These are phyloP conservation scores for Cryptus armator DNA, from an alignment of 2,888 invertebrate species.

Conservation along the genomic window DNA sequence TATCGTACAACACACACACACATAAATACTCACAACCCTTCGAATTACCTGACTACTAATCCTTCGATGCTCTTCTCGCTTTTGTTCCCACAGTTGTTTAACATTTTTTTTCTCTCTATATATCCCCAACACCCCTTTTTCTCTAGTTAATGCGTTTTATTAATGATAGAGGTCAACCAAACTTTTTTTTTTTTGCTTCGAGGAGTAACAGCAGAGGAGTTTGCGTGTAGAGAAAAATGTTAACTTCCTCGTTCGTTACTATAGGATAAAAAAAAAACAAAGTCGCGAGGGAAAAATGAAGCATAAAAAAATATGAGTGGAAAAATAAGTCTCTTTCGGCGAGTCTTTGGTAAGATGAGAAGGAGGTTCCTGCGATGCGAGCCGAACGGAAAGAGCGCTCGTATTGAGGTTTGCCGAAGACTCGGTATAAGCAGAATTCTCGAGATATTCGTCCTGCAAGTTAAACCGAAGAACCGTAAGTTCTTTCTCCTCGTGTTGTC, in stretches of 20 bases:
- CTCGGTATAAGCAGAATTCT: constrained; percentile 25
- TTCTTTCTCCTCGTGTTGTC: constrained; percentile 38
- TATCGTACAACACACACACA: constrained; percentile 13
- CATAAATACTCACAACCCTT: not conserved
- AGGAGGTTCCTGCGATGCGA: constrained; percentile 70
- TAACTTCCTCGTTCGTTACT: not conserved
- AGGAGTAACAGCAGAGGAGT: constrained; percentile 23
- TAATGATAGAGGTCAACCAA: constrained; percentile 38
- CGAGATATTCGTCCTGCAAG: constrained; percentile 9
- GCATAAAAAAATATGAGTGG: constrained; percentile 50
- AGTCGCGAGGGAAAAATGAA: constrained; percentile 43
- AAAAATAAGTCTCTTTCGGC: constrained; percentile 70
- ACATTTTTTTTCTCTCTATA: constrained; percentile 29
- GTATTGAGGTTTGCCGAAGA: constrained; percentile 52
- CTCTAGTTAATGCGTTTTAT: constrained; percentile 14
- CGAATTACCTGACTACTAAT: constrained; percentile 22
- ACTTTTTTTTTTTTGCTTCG: not conserved
- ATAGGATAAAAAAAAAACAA: constrained; percentile 20
- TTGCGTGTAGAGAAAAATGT: constrained; percentile 32
- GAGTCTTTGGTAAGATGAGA: constrained; percentile 81
- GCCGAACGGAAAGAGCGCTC: constrained; percentile 68
- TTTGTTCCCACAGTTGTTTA: constrained; percentile 49
- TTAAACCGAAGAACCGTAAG: not conserved
- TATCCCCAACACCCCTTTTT: constrained; percentile 8
- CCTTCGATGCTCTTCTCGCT: constrained; percentile 11